Evolutionary conservation across 2,113 vertebrate genomes (phyloP).

Genomic region (Elgaria multicarinata): DNA sequence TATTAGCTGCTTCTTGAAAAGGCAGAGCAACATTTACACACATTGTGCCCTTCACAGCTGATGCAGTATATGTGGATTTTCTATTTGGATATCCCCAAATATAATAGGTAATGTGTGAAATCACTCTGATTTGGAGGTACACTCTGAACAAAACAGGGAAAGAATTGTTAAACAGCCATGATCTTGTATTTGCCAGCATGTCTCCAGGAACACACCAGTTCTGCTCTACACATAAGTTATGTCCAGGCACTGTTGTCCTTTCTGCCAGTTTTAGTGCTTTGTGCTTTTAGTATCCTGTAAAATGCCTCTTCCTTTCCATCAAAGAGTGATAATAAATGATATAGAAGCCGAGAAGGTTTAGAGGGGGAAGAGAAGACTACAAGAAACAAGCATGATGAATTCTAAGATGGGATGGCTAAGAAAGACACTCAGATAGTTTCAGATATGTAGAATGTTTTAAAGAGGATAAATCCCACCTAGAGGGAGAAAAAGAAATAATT

Average conservation of each 20-base stretch:
- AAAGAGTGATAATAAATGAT: not conserved
- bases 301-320: not conserved
- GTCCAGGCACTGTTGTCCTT: not conserved
- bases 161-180: not conserved
- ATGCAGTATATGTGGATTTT: not conserved
- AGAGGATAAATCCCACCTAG: not conserved
- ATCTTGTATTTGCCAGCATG: not conserved
- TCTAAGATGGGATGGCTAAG: not conserved
- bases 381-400: not conserved
- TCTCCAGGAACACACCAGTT: not conserved
- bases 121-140: not conserved
- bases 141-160: not conserved
- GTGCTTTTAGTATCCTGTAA: not conserved
- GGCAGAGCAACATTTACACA: not conserved
- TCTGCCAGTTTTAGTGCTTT: not conserved
- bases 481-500: not conserved
- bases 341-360: not conserved
- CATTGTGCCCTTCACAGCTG: not conserved
- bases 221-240: not conserved
- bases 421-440: not conserved
- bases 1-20: not conserved
- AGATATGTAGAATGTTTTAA: not conserved
- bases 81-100: not conserved
- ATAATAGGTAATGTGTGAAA: not conserved
- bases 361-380: not conserved